Evolutionary conservation across 1,140 invertebrate genomes (phyloP).

Genomic region (Parapsyche elsis): DNA sequence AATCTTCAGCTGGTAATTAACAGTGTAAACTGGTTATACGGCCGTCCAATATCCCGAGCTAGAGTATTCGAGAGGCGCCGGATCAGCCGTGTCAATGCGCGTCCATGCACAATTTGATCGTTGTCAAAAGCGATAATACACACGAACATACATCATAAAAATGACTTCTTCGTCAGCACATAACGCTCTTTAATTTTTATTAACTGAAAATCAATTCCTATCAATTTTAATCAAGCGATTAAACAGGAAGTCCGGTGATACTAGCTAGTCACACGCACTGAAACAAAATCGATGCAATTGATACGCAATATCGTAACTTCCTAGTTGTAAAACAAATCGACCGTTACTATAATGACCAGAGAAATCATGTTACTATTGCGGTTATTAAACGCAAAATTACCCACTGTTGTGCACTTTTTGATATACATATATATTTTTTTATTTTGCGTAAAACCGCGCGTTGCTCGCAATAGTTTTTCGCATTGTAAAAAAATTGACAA

Average conservation of each 20-base stretch:
- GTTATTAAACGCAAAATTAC: neutral
- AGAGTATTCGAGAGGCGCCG: neutral
- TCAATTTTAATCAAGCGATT: constrained; percentile 25
- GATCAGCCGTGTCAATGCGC: constrained; percentile 21
- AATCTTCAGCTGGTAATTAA: constrained; percentile 54
- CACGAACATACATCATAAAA: neutral
- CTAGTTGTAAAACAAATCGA: constrained; percentile 51
- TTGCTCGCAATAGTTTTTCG: too few relatives aligned
- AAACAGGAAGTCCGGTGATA: neutral
- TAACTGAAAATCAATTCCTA: neutral
- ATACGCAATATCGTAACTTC: constrained; percentile 37
- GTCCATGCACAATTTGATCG: constrained; percentile 46
- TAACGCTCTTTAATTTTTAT: too few relatives aligned
- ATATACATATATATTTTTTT: neutral
- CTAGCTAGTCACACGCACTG: neutral
- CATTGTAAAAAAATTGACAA: too few relatives aligned
- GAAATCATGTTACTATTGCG: constrained; percentile 1
- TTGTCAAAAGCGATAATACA: constrained; percentile 32
- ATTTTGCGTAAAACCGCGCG: too few relatives aligned
- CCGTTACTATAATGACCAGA: constrained; percentile 20
- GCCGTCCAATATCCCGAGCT: constrained; percentile 19
- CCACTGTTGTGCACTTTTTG: neutral
- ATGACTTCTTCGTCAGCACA: too few relatives aligned
- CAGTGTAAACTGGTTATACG: constrained; percentile 44
- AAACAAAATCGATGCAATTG: neutral